These are phyloP conservation scores for Brassicogethes aeneus DNA, from an alignment of 2,888 invertebrate genomes.

Conservation along the genomic window DNA sequence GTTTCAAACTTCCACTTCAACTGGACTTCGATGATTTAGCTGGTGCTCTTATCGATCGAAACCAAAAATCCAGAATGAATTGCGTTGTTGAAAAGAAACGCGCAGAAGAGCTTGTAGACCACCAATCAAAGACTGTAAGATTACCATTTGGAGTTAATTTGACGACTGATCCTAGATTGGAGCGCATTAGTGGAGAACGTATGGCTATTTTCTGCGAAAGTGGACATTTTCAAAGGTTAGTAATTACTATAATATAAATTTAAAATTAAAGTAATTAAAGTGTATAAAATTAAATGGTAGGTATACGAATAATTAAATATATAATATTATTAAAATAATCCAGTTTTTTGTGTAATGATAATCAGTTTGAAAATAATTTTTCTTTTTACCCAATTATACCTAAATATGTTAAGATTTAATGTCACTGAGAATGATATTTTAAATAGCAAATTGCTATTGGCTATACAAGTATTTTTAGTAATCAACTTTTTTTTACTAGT, in stretches of 20 bases:
- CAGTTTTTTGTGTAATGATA: too few species aligned
- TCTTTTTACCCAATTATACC: too few species aligned
- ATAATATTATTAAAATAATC: too few species aligned
- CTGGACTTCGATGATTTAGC: slow-evolving; percentile 77
- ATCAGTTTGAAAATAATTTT: too few species aligned
- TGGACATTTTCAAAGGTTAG: slow-evolving; percentile 57
- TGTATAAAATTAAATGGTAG: too few species aligned
- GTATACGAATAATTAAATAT: too few species aligned
- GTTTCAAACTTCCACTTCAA: slow-evolving; percentile 69
- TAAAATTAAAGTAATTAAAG: too few species aligned
- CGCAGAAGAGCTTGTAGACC: slow-evolving; percentile 74
- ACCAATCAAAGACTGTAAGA: slow-evolving; percentile 55
- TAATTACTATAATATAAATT: slow-evolving; percentile 5
- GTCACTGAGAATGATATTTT: too few species aligned
- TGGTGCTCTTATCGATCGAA: slow-evolving; percentile 61
- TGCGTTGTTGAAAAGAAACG: slow-evolving; percentile 82
- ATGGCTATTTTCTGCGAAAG: slow-evolving; percentile 85
- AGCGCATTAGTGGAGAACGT: slow-evolving; percentile 71
- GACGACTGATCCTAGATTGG: slow-evolving; percentile 62
- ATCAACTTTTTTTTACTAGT: too few species aligned
- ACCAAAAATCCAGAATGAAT: slow-evolving; percentile 77
- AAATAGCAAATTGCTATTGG: too few species aligned
- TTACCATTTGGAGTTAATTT: slow-evolving; percentile 59
- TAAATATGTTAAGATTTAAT: too few species aligned
- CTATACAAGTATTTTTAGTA: too few species aligned